A percentile compares a stretch with the other conserved stretches of the same genome.
Conservation (phyloP, 2,797 vertebrate species). For the Smutsia temminckii region DNA sequence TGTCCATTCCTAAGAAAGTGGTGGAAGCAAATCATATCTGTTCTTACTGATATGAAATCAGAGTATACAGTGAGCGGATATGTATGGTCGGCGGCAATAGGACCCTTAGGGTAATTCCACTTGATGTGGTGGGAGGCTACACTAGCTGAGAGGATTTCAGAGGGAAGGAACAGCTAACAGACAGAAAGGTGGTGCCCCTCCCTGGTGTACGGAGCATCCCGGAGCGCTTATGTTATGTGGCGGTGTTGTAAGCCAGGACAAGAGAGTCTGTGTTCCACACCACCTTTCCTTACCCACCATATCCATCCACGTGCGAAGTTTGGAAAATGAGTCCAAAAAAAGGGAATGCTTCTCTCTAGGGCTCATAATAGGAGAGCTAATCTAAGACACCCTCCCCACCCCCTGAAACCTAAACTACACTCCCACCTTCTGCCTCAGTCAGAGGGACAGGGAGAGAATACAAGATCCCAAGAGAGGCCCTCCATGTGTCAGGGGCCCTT, state of each 20-base stretch:
- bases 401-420: neutral
- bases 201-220: accelerated
- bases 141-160: neutral
- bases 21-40: neutral
- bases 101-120: neutral
- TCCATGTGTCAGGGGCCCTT: neutral
- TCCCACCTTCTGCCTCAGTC: neutral
- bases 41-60: neutral
- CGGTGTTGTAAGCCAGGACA: neutral
- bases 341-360: neutral
- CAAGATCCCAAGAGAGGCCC: neutral
- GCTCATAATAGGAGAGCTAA: neutral
- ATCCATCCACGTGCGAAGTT: neutral
- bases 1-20: neutral
- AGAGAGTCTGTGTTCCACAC: neutral
- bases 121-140: neutral
- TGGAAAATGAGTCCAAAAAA: neutral
- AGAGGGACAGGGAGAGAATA: neutral
- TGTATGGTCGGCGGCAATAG: accelerated
- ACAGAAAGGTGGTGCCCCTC: neutral
- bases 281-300: neutral
- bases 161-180: neutral
- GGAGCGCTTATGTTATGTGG: accelerated
- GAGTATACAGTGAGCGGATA: neutral
- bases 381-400: neutral